Percentiles rank a stretch among this genome's conserved stretches.
phyloP scores from a whole-genome alignment of 2,888 invertebrate species.

The Polietes domitor region DNA sequence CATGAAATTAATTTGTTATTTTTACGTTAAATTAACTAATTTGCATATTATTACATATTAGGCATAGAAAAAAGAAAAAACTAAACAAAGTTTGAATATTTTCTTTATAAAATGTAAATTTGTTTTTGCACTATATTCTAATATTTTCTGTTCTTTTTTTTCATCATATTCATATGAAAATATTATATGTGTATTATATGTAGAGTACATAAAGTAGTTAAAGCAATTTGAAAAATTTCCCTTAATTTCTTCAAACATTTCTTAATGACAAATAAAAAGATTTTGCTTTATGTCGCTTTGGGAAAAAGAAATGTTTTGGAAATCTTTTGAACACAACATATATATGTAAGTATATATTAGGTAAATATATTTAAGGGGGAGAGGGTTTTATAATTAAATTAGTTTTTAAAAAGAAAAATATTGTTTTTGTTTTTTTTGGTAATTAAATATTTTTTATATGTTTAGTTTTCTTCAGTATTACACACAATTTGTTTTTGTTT shows the following conservation, averaged over 20 bases:
- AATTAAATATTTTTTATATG: background rate
- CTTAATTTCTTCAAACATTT: background rate
- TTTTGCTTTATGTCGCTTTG: background rate
- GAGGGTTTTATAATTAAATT: background rate
- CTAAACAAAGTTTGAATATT: slow-evolving; percentile 19
- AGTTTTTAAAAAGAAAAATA: background rate
- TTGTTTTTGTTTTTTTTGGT: background rate
- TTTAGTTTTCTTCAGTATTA: slow-evolving; percentile 5
- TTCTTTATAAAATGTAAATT: background rate
- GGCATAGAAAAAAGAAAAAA: slow-evolving; percentile 15
- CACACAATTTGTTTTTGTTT: slow-evolving; percentile 6
- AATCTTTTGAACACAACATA: slow-evolving; percentile 34
- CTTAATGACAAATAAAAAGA: background rate
- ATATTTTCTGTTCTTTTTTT: background rate
- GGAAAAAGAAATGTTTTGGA: background rate
- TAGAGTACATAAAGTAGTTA: background rate
- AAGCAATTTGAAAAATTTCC: slow-evolving; percentile 22
- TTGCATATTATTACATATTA: slow-evolving; percentile 27
- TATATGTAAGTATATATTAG: background rate
- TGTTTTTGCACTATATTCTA: background rate
- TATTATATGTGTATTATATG: too few species aligned
- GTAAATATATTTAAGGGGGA: background rate
- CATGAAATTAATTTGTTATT: slow-evolving; percentile 12
- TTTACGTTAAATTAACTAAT: slow-evolving; percentile 45
- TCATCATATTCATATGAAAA: background rate